Conservation (phyloP, 92 coral and sea anemone species). For the Virgularia gustaviana region DNA sequence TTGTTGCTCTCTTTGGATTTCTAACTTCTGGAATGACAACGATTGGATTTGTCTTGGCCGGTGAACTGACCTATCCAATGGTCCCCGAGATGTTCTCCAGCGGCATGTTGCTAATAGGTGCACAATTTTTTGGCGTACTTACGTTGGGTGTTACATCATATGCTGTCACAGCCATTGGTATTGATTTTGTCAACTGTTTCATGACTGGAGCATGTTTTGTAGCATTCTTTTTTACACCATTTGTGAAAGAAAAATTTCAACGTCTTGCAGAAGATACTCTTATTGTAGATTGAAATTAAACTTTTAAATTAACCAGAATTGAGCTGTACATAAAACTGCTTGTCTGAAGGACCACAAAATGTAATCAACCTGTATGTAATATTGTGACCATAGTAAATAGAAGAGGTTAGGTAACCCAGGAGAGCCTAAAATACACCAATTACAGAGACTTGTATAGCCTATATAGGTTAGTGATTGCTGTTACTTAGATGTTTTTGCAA, state of each 20-base stretch:
- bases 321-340: too few species aligned
- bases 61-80: constrained; percentile 29
- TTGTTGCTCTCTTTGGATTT: constrained; percentile 8
- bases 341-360: too few species aligned
- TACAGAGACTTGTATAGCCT: too few species aligned
- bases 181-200: constrained; percentile 24
- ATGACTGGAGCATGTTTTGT: background rate
- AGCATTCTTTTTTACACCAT: constrained; percentile 8
- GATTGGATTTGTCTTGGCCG: constrained; percentile 24
- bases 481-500: too few species aligned
- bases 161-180: constrained; percentile 4
- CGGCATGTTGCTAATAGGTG: constrained; percentile 1
- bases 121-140: constrained; percentile 15
- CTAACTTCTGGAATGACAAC: constrained; percentile 14
- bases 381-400: too few species aligned
- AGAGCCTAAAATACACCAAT: too few species aligned
- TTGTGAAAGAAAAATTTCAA: constrained; percentile 13
- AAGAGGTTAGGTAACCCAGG: too few species aligned
- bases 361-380: too few species aligned
- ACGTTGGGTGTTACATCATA: constrained; percentile 18
- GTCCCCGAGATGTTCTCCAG: constrained; percentile 20
- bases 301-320: too few species aligned
- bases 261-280: constrained; percentile 28
- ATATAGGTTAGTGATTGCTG: too few species aligned
- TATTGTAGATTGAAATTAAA: too few species aligned